Percentiles rank a stretch among this genome's conserved stretches.
Conservation (phyloP, 1,140 invertebrate species). For the Heterodera carotae region DNA sequence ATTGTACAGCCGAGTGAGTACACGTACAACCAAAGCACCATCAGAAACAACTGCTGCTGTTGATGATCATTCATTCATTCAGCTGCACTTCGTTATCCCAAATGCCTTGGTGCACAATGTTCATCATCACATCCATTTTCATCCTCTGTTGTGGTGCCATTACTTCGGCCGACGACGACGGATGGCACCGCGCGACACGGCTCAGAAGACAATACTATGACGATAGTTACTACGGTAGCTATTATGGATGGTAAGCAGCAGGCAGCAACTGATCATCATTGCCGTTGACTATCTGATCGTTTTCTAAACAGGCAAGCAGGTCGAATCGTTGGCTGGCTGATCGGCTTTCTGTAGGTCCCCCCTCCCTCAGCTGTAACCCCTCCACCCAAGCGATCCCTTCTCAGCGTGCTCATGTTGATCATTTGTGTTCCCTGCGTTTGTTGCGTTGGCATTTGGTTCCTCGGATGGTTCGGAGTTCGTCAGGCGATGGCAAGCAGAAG, state of each 20-base stretch:
- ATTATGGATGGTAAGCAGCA: slow-evolving; percentile 51
- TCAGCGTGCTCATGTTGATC: slow-evolving; percentile 38
- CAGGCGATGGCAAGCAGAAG: slow-evolving; percentile 44
- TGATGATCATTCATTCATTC: too few relatives aligned
- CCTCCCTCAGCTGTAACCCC: neutral
- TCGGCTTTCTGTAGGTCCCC: slow-evolving; percentile 41
- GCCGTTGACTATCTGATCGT: neutral
- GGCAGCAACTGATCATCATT: too few relatives aligned
- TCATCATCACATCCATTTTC: neutral
- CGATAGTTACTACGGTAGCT: slow-evolving; percentile 50
- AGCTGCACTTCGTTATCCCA: too few relatives aligned
- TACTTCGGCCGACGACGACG: slow-evolving; percentile 3
- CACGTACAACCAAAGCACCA: neutral
- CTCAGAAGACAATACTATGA: slow-evolving; percentile 55
- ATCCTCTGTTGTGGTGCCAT: neutral
- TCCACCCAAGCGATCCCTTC: neutral
- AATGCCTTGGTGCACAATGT: neutral
- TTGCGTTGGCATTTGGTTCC: slow-evolving; percentile 55
- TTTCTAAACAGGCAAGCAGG: slow-evolving; percentile 42
- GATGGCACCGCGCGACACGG: slow-evolving; percentile 9
- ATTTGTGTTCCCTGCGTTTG: slow-evolving; percentile 53
- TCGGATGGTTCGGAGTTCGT: slow-evolving; percentile 49
- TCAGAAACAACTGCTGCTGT: neutral
- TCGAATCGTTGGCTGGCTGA: slow-evolving; percentile 47
- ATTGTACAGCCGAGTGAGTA: neutral